Percentiles rank a stretch among this genome's conserved stretches.
phyloP scores from a whole-genome alignment of 2,113 vertebrate genomes.

The Cinclus cinclus region DNA sequence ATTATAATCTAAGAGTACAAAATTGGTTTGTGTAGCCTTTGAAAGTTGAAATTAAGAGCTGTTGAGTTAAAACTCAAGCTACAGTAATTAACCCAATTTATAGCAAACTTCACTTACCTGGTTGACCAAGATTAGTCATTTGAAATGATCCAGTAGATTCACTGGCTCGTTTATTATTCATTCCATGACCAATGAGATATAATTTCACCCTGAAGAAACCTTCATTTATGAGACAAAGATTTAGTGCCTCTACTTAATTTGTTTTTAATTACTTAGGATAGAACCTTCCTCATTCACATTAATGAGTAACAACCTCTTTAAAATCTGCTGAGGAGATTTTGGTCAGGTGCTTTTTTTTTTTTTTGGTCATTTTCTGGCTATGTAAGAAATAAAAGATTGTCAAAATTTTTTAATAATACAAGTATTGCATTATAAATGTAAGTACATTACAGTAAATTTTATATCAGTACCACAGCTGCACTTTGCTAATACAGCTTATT shows the following conservation, averaged over 20 bases:
- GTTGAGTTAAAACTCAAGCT: slow-evolving; percentile 81
- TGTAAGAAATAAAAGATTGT: neutral
- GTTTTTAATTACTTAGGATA: slow-evolving; percentile 14
- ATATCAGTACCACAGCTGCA: neutral
- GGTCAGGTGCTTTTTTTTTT: neutral
- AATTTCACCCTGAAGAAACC: slow-evolving; percentile 8
- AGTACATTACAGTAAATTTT: neutral
- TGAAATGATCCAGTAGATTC: slow-evolving; percentile 75
- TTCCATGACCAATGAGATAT: slow-evolving; percentile 41
- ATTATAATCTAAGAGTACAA: slow-evolving; percentile 87
- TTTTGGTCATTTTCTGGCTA: neutral
- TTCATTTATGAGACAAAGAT: slow-evolving; percentile 8
- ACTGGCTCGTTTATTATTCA: slow-evolving; percentile 64
- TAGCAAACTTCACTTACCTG: slow-evolving; percentile 78
- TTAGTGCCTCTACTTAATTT: slow-evolving; percentile 17
- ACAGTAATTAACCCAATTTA: slow-evolving; percentile 85
- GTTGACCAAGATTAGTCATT: slow-evolving; percentile 78
- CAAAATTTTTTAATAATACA: neutral
- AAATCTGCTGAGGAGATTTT: neutral
- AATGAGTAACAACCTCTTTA: neutral
- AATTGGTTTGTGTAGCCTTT: slow-evolving; percentile 86
- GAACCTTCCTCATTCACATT: neutral
- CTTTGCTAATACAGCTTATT: neutral
- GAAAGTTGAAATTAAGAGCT: slow-evolving; percentile 83
- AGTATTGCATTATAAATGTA: neutral